These are phyloP conservation scores for Proisotoma minuta DNA, from an alignment of 2,888 invertebrate species.

Conservation along the genomic window DNA sequence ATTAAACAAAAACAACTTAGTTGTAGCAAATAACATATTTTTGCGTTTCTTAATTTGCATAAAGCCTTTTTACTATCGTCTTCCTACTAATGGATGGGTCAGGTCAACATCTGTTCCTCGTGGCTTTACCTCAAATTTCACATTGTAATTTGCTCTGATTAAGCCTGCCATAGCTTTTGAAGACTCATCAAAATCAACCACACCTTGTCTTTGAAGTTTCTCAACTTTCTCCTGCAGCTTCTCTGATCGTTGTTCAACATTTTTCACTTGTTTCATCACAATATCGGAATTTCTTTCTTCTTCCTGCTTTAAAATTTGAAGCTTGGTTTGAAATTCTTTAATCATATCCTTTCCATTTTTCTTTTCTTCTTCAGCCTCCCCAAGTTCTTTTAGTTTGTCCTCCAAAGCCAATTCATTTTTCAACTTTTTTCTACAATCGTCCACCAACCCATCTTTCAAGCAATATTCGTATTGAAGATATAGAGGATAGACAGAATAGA, in stretches of 20 bases:
- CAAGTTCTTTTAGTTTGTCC: neutral
- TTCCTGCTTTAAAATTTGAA: neutral
- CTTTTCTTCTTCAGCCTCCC: neutral
- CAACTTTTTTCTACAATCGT: neutral
- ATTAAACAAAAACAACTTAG: no score
- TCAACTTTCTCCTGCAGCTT: neutral
- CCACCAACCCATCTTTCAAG: neutral
- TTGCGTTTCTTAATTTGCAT: no score
- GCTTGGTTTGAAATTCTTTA: slow-evolving; percentile 8
- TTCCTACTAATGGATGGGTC: no score
- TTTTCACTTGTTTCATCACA: slow-evolving; percentile 11
- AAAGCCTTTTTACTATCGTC: no score
- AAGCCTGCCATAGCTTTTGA: neutral
- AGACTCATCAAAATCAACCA: neutral
- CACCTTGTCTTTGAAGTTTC: slow-evolving; percentile 1
- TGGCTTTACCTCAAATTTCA: slow-evolving; percentile 10
- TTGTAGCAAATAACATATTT: no score
- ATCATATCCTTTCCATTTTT: slow-evolving; percentile 5
- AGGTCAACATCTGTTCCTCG: no score
- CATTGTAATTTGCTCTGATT: slow-evolving; percentile 6
- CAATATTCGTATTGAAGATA: slow-evolving; percentile 2
- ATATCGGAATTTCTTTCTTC: slow-evolving; percentile 12
- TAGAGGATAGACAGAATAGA: neutral
- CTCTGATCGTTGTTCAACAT: neutral
- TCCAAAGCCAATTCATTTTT: neutral